Percentiles rank a stretch among this genome's conserved stretches.
These are phyloP conservation scores for Hemicentrotus pulcherrimus DNA, from an alignment of 35 echinoderm and acorn worm genomes.

Conservation along the genomic window DNA sequence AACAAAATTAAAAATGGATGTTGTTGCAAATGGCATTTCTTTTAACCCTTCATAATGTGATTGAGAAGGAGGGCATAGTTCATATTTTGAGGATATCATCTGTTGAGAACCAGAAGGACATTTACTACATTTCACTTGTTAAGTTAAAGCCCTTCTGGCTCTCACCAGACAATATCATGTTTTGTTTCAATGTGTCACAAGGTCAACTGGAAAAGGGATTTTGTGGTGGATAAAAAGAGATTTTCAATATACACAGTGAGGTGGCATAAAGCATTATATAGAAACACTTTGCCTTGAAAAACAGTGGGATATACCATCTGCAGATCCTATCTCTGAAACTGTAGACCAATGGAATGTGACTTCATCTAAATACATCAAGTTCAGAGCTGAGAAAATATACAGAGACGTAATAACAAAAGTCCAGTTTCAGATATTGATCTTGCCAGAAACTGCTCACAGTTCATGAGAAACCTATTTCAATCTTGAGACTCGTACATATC, in stretches of 20 bases:
- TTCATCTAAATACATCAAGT: constrained; percentile 13
- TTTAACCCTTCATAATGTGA: no score
- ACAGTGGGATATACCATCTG: not conserved
- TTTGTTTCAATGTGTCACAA: not conserved
- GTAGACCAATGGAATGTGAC: not conserved
- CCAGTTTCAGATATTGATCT: not conserved
- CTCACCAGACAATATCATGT: not conserved
- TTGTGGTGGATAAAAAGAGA: not conserved
- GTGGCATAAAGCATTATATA: not conserved
- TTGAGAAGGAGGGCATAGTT: no score
- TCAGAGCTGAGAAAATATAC: not conserved
- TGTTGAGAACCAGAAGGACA: no score
- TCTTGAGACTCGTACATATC: not conserved
- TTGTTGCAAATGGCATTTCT: no score
- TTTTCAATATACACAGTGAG: not conserved
- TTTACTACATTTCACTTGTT: no score
- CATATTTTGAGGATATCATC: no score
- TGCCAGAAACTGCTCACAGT: not conserved
- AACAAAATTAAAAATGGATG: no score
- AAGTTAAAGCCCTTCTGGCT: no score
- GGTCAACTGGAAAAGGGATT: not conserved
- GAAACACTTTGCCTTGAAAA: not conserved
- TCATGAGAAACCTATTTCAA: not conserved
- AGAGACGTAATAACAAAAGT: not conserved
- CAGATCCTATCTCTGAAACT: constrained; percentile 3